These are phyloP conservation scores for Acleris sparsana DNA, from an alignment of 2,888 invertebrate genomes.

Conservation along the genomic window DNA sequence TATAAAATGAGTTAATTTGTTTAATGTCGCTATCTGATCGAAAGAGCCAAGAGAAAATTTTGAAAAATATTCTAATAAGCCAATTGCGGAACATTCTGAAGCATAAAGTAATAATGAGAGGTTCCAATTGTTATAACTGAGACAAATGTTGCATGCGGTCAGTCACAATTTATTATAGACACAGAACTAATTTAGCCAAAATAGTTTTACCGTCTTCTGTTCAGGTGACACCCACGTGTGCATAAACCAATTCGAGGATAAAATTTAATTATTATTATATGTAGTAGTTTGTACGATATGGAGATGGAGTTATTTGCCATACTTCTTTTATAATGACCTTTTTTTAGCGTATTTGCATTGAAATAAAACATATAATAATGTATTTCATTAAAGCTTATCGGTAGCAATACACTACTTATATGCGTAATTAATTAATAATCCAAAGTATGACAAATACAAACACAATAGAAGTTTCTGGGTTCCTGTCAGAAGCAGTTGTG, in stretches of 20 bases:
- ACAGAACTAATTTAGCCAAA: conserved; percentile 64
- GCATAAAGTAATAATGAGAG: conserved; percentile 41
- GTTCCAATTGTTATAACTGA: conserved; percentile 63
- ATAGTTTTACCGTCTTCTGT: conserved; percentile 80
- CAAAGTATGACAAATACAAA: conserved; percentile 48
- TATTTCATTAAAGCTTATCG: conserved; percentile 7
- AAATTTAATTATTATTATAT: conserved; percentile 47
- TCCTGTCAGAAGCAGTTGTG: conserved; percentile 50
- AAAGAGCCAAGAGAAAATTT: conserved; percentile 60
- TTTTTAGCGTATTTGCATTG: conserved; percentile 15
- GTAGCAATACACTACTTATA: conserved; percentile 33
- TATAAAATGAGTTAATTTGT: not conserved
- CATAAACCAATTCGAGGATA: conserved; percentile 74
- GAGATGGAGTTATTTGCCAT: conserved; percentile 42
- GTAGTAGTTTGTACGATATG: conserved; percentile 34
- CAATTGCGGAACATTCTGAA: conserved; percentile 69
- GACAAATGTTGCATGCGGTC: conserved; percentile 75
- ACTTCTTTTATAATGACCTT: conserved; percentile 43
- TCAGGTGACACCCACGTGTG: conserved; percentile 76
- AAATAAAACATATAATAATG: conserved; percentile 20
- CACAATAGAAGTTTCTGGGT: conserved; percentile 40
- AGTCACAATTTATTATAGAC: conserved; percentile 75
- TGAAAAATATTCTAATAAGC: conserved; percentile 68
- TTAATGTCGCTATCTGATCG: conserved; percentile 53
- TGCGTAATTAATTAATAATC: conserved; percentile 29